Base-by-base conservation (phyloP, 2,888 invertebrate genomes). In the Drosophila imparisetae region DNA sequence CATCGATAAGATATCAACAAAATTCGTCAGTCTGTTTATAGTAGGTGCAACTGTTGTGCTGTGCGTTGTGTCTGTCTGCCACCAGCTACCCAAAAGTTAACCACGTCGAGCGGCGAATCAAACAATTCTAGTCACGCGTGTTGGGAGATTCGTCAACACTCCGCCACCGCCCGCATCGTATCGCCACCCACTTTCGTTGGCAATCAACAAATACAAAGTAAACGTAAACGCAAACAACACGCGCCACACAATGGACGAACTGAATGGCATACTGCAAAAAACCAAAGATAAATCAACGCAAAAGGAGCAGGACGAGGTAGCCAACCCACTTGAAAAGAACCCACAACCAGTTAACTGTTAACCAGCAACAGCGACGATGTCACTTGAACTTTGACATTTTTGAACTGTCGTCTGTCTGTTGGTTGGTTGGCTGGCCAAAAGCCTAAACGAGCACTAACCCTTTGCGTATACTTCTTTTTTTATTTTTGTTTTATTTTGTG, bases 251-350 rank as follows among this genome's bases (percentile, higher is more conserved):
- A 93, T 93, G 93, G 92, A 92, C 32, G 92, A 92, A 73, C 83
- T 93, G 32, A 92, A 86, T 72, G 88, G 90, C 59, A 92, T 93
- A 77, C 80, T 93, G 93, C 94, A 85, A 83, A 93, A 90, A 92
- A 93, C 90, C 93, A 94, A 83, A 92, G 93, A 93, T 86, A 91
- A 92, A 79, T 92, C 93, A 7, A 91, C 91, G 54, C 93, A 95
- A 88, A 94, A 94, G 84, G 94, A 94, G 68, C 95, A 96, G 90
- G 96, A 96, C 93, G 95, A 96, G 95, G 96, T 96, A 72, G 34
- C 3, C 42, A 62, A 21, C 36, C 50, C 59, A 61, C 34, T 59
- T 40, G 68, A 71, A 38, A n/a, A 53, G 3, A 38, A 24, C n/a
- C 66, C 77, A 71, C 71, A 80, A 66, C 66, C 77, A 72, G 67